Evolutionary conservation across 2,113 vertebrate genomes (phyloP), one percentile per base, ranked within the genome.

Genomic region (Coreoperca whiteheadi): DNA sequence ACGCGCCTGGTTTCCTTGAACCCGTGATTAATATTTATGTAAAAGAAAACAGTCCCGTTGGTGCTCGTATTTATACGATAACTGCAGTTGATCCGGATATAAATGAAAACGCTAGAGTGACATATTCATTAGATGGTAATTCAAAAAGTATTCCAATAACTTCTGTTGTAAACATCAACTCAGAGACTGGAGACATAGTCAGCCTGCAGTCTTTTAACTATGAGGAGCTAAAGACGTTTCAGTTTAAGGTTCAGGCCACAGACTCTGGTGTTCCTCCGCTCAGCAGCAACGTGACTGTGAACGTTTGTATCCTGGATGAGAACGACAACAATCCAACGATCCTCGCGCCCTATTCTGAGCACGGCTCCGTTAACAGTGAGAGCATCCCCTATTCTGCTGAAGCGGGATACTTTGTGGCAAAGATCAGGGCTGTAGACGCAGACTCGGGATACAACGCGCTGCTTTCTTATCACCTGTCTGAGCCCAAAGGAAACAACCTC

Each of bases 1-100:
- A 97, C 6, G 82, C 95, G 0, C 97, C 97, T 12, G 85, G 77
- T 23, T 98, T 98, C 73, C 37, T 70, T 21, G 93, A 94, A 23
- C 77, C 87, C 0, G 21, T 90, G 0, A 92, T 96, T 4, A 89
- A 97, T 80, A 68, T 96, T 51, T 96, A 94, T 71, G 88, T 98
- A 4, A 95, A 94, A 84, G 97, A 98, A 91, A 98, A 97, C 78
- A 97, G 96, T 87, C 91, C 85, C 4, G 86, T 89, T 0, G 96
- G 96, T 30, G 90, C 93, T 46, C 93, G 93, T 59, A 83, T 98
- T 39, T 93, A 93, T 48, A 91, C 77, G 2, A 86, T 97, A 41
- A 94, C 91, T 3, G 96, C 96, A 1, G 88, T 91, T 72, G 97
- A 98, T 87, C 87, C 91, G 2, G 91, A 93, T n/a, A 70, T 87